Percentiles rank a stretch among this genome's conserved stretches.
Conservation (phyloP, 1,140 invertebrate genomes). For the Meteorus sp. region DNA sequence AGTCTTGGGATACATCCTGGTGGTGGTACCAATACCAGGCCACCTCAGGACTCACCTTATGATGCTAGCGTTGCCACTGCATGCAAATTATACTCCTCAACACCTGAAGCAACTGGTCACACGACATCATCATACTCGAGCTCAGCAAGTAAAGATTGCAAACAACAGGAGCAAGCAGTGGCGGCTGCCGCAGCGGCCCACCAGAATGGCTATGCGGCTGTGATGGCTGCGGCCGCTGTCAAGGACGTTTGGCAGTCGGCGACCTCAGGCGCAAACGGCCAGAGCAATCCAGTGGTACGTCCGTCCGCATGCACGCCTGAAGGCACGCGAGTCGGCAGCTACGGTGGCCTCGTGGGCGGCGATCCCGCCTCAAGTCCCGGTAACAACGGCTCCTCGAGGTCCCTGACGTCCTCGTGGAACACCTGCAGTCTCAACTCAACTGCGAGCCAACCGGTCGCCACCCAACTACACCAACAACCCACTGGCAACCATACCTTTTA, state of each 20-base stretch:
- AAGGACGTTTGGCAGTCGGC: constrained; percentile 72
- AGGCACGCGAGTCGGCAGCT: constrained; percentile 68
- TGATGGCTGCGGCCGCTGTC: constrained; percentile 64
- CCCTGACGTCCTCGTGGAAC: constrained; percentile 74
- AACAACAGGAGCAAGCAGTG: constrained; percentile 68
- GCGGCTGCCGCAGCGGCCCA: constrained; percentile 64
- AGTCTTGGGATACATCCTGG: constrained; percentile 54
- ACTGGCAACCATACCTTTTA: constrained; percentile 90
- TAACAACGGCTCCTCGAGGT: constrained; percentile 67
- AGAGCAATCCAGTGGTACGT: constrained; percentile 70
- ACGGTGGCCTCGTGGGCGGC: constrained; percentile 70
- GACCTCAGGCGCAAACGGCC: constrained; percentile 63
- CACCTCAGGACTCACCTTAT: constrained; percentile 85
- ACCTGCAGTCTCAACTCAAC: constrained; percentile 78
- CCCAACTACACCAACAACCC: constrained; percentile 84
- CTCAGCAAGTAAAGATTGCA: constrained; percentile 61
- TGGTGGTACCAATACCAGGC: constrained; percentile 72
- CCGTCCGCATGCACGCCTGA: constrained; percentile 86
- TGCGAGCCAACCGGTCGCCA: constrained; percentile 73
- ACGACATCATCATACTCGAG: constrained; percentile 65
- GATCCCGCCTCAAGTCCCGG: constrained; percentile 76
- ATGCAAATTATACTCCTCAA: constrained; percentile 81
- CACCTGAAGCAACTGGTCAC: constrained; percentile 63
- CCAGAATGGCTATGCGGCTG: constrained; percentile 70
- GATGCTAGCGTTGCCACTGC: constrained; percentile 83